phyloP scores from a whole-genome alignment of 1,140 invertebrate genomes.

The Vollenhovia emeryi region DNA sequence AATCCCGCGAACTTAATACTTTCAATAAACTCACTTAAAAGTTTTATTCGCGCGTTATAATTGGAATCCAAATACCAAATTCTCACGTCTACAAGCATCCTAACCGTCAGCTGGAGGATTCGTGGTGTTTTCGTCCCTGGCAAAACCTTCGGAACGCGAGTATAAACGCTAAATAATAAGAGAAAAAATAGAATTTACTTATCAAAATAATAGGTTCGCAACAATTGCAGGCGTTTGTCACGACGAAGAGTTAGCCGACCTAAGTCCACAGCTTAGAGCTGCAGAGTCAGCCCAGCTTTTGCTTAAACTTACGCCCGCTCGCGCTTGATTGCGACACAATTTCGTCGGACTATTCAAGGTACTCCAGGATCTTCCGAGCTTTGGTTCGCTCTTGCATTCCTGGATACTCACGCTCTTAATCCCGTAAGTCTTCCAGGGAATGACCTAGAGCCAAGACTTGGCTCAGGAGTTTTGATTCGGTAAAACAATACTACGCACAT shows the following conservation, averaged over 20 bases:
- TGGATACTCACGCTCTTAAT: conserved; percentile 25
- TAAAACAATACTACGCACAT: not conserved
- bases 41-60: not conserved
- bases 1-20: too few relatives aligned
- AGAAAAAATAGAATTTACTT: not conserved
- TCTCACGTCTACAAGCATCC: not conserved
- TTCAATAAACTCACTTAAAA: not conserved
- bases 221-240: not conserved
- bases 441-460: conserved; percentile 11
- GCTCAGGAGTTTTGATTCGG: not conserved
- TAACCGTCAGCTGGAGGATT: not conserved
- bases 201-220: not conserved
- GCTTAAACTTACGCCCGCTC: conserved; percentile 32
- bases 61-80: not conserved
- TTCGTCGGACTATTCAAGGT: conserved; percentile 43
- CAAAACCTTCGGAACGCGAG: not conserved
- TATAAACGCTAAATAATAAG: not conserved
- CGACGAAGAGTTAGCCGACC: conserved; percentile 13
- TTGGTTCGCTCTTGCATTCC: conserved; percentile 37
- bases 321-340: conserved; percentile 51
- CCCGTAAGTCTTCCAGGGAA: conserved; percentile 4
- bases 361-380: conserved; percentile 37
- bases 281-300: conserved; percentile 7
- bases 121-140: not conserved
- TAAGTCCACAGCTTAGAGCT: conserved; percentile 31